These are phyloP conservation scores for Petrophora chlorosata DNA, from an alignment of 2,888 invertebrate species.

Conservation along the genomic window DNA sequence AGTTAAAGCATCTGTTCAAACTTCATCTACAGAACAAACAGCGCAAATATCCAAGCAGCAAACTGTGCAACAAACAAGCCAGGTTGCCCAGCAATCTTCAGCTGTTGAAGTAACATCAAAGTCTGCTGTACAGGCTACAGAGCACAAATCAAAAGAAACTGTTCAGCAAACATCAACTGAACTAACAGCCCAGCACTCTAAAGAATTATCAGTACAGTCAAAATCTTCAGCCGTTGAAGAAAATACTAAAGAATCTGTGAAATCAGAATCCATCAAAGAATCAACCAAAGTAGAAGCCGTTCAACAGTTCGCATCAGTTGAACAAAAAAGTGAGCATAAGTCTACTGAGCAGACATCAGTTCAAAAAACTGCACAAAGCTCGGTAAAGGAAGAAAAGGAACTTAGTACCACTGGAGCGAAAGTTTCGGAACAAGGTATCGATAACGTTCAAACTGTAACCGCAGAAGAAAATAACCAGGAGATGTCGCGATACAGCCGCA, in stretches of 20 bases:
- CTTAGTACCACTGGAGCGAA: conserved; percentile 45
- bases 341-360: conserved; percentile 36
- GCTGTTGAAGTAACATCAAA: conserved; percentile 19
- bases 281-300: conserved; percentile 14
- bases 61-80: conserved; percentile 20
- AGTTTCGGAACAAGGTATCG: conserved; percentile 41
- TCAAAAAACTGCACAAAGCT: conserved; percentile 35
- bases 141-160: conserved; percentile 16
- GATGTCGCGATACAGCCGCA: conserved; percentile 85
- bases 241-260: conserved; percentile 4
- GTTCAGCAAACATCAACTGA: conserved; percentile 7
- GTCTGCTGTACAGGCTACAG: conserved; percentile 24
- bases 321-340: conserved; percentile 34
- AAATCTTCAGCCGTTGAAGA: conserved; percentile 2
- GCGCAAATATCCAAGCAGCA: conserved; percentile 30
- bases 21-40: conserved; percentile 33
- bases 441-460: conserved; percentile 72
- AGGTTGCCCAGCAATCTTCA: conserved; percentile 13
- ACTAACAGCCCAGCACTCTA: conserved; percentile 13
- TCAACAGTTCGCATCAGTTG: conserved; percentile 28
- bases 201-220: conserved; percentile 1
- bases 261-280: conserved; percentile 8
- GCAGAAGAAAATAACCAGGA: conserved; percentile 68
- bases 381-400: conserved; percentile 42
- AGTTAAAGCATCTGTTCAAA: conserved; percentile 32